Conservation (phyloP, 2,888 invertebrate genomes). For the Deroplatys truncata region DNA sequence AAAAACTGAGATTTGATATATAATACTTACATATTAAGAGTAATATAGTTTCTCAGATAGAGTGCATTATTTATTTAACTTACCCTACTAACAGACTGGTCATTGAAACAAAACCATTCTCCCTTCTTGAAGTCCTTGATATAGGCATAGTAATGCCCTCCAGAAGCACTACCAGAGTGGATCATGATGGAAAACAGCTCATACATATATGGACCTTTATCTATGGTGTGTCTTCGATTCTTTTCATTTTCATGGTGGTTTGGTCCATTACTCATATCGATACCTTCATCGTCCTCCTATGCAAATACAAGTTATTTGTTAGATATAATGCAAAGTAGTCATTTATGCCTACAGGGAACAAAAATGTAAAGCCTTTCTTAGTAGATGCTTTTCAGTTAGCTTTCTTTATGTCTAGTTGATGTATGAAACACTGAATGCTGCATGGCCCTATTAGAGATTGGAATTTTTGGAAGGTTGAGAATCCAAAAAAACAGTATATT, state of each 20-base stretch:
- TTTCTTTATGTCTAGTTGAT: not conserved
- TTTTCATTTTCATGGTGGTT: slow-evolving; percentile 52
- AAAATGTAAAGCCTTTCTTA: not conserved
- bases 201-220: slow-evolving; percentile 68
- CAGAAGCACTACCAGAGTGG: slow-evolving; percentile 84
- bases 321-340: not conserved
- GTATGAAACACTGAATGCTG: not conserved
- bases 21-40: too few species aligned
- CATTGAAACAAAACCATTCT: slow-evolving; percentile 86
- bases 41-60: too few species aligned
- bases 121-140: slow-evolving; percentile 74
- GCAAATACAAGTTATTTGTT: not conserved
- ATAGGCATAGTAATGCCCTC: slow-evolving; percentile 89
- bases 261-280: slow-evolving; percentile 53
- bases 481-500: too few species aligned
- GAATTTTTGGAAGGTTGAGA: too few species aligned
- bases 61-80: slow-evolving; percentile 33
- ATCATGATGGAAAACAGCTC: slow-evolving; percentile 90
- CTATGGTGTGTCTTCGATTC: slow-evolving; percentile 42
- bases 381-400: not conserved
- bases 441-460: too few species aligned
- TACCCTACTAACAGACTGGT: slow-evolving; percentile 73
- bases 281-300: slow-evolving; percentile 44
- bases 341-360: not conserved
- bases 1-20: too few species aligned